Conservation (phyloP, 2,797 vertebrate genomes). For the Crax fasciolata region DNA sequence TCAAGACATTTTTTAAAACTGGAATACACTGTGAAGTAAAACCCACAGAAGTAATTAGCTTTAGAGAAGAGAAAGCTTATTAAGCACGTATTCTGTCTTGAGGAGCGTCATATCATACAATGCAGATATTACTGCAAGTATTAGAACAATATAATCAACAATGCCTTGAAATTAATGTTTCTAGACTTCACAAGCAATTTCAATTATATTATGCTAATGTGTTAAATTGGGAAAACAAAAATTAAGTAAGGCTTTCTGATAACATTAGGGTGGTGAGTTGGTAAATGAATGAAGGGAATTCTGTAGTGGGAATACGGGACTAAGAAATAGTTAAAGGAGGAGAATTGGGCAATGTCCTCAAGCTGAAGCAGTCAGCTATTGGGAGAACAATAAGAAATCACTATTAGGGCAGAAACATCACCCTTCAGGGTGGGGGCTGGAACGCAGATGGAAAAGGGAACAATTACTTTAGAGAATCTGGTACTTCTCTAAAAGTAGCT, state of each 20-base stretch:
- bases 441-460: not conserved
- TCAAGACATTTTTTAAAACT: constrained; percentile 20
- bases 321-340: not conserved
- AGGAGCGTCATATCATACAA: constrained; percentile 7
- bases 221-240: constrained; percentile 48
- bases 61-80: constrained; percentile 58
- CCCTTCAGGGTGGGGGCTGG: not conserved
- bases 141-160: constrained; percentile 55
- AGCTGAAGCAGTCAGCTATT: not conserved
- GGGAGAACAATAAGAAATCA: not conserved
- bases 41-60: constrained; percentile 48
- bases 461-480: not conserved
- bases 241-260: constrained; percentile 17
- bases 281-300: constrained; percentile 23
- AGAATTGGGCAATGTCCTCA: not conserved
- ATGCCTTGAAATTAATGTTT: constrained; percentile 51
- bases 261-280: not conserved
- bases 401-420: not conserved
- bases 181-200: constrained; percentile 47
- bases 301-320: not conserved
- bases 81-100: constrained; percentile 44
- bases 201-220: constrained; percentile 67
- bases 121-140: constrained; percentile 3
- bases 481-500: not conserved
- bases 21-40: not conserved